Evolutionary conservation across 2,888 invertebrate genomes (phyloP), one percentile per base, ranked within the genome.

Genomic region (Leptinotarsa peninsularis): DNA sequence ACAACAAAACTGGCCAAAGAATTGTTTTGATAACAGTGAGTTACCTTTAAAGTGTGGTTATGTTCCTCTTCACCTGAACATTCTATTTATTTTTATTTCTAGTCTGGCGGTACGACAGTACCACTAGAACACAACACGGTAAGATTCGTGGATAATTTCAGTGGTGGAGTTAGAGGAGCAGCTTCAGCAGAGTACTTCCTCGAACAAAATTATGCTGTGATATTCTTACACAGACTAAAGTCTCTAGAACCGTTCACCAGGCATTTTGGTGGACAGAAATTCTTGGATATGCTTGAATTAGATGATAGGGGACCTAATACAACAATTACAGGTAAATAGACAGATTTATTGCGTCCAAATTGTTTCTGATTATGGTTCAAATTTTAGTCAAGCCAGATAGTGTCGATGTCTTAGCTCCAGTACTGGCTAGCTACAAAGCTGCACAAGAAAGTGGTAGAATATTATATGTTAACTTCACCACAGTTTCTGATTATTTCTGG

Each of bases 131-230:
- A 97, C 87, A 96, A 98, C 87, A 98, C 98, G 0, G 99, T 99
- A 1, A 92, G 99, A 70, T 99, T 96, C 89, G 97, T 99, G 73
- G 99, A 99, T 88, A 99, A 99, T 90, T 99, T 99, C 89, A 99
- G 98, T 88, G 96, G 97, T 21, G 99, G 99, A 66, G 97, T 95
- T 0, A 91, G 99, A 80, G 99, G 99, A 27, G 94, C 99, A 0
- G 93, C 96, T 0, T 98, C 98, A 0, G 94, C 98, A 0, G 99
- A 99, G 91, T 96, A 98, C 87, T 99, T 99, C 89, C 90, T 99
- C 58, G 93, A 95, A 81, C 89, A 91, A 79, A 94, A 93, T 58
- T 99, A 98, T 88, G 94, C 95, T 56, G 98, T 98, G 71, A 95
- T 99, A 85, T 99, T 98, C 89, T 92, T 99, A 91, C 93, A 97